Conservation (phyloP, 2,797 vertebrate genomes). For the Anisognathus igniventris region DNA sequence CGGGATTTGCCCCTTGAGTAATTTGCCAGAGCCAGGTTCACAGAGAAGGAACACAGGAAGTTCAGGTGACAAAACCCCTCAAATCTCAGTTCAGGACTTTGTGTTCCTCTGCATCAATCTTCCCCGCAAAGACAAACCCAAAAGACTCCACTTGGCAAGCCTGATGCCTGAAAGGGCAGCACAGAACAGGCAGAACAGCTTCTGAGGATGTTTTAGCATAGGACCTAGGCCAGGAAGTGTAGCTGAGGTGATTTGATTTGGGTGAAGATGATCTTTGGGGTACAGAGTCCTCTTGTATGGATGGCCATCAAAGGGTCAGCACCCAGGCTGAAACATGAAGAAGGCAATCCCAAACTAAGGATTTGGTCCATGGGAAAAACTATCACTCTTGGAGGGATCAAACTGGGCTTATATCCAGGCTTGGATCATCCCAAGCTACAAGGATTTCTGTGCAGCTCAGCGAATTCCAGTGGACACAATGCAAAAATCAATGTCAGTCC, state of each 20-base stretch:
- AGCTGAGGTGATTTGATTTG: not conserved
- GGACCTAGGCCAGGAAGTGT: not conserved
- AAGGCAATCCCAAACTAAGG: not conserved
- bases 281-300: not conserved
- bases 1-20: not conserved
- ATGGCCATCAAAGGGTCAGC: not conserved
- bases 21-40: fast-evolving
- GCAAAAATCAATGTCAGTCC: not conserved
- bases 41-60: not conserved
- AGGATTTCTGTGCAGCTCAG: not conserved
- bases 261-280: not conserved
- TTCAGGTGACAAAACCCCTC: not conserved
- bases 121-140: not conserved
- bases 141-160: not conserved
- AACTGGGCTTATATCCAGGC: not conserved
- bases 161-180: not conserved
- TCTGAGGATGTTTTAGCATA: not conserved
- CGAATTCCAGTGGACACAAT: not conserved
- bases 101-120: not conserved
- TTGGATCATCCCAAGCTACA: not conserved
- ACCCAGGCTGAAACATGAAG: not conserved
- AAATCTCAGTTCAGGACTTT: not conserved
- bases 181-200: not conserved
- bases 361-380: not conserved
- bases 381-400: not conserved